Evolutionary conservation across 2,113 vertebrate species (phyloP).

Genomic region (Dasyurus viverrinus): DNA sequence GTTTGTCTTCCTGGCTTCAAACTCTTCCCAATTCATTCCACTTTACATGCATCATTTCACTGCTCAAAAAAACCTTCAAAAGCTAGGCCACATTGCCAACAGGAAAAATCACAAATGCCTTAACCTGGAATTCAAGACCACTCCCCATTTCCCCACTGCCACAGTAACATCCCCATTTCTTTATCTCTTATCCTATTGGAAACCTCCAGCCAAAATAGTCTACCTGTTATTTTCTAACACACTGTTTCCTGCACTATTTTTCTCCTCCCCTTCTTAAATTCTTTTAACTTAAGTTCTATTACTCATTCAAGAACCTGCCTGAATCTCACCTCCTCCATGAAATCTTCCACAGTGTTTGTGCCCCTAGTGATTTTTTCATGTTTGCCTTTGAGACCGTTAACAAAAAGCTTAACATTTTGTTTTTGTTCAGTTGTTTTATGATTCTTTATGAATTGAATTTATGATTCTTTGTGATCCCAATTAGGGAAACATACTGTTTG

Average conservation of each 20-base stretch:
- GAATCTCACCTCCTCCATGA: background rate
- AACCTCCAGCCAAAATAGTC: background rate
- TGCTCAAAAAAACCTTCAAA: background rate
- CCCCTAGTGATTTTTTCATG: background rate
- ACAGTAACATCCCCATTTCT: background rate
- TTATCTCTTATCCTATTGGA: background rate
- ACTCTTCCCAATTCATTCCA: background rate
- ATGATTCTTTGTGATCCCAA: background rate
- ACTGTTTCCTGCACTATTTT: background rate
- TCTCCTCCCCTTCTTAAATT: background rate
- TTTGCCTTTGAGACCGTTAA: background rate
- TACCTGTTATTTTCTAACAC: background rate
- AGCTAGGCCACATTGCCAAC: background rate
- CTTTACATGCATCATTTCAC: background rate
- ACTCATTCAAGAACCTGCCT: background rate
- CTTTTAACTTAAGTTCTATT: background rate
- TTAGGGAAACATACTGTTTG: background rate
- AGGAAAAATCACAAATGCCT: background rate
- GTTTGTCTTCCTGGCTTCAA: background rate
- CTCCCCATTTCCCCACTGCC: background rate
- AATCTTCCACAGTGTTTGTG: background rate
- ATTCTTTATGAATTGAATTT: too few relatives aligned
- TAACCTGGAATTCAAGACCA: background rate
- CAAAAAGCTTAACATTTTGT: background rate
- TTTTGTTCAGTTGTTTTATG: background rate